A percentile compares a stretch with the other conserved stretches of the same genome.
These are phyloP conservation scores for Phoenoteleia sp. DNA, from an alignment of 2,888 invertebrate species.

Conservation along the genomic window DNA sequence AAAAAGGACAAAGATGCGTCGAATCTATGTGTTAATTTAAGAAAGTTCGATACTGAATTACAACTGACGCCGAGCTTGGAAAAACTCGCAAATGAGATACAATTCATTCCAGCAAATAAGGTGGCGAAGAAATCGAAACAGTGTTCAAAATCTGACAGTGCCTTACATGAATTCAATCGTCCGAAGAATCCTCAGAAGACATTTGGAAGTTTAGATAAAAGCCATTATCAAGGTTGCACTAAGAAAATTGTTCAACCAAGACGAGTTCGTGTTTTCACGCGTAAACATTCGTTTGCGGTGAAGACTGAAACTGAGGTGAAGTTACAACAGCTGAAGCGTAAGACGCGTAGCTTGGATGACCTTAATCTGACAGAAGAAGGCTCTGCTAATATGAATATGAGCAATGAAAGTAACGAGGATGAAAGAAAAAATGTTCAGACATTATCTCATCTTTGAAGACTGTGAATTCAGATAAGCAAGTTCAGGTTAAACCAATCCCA, in stretches of 20 bases:
- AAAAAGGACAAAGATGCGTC: slow-evolving; percentile 72
- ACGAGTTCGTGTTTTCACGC: slow-evolving; percentile 22
- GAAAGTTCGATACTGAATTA: slow-evolving; percentile 74
- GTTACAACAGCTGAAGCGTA: slow-evolving; percentile 72
- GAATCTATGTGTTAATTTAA: slow-evolving; percentile 73
- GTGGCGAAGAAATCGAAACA: slow-evolving; percentile 68
- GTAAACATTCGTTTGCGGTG: slow-evolving; percentile 44
- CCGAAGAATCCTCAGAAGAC: slow-evolving; percentile 27
- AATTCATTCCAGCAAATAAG: slow-evolving; percentile 80
- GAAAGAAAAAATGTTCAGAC: too few relatives aligned
- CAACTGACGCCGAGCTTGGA: slow-evolving; percentile 82
- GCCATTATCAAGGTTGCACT: background rate
- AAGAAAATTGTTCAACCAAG: slow-evolving; percentile 16
- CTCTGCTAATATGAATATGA: slow-evolving; percentile 1
- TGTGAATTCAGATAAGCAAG: too few relatives aligned
- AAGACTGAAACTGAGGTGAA: background rate
- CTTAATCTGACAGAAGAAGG: slow-evolving; percentile 75
- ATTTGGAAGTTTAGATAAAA: slow-evolving; percentile 54
- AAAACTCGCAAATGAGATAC: slow-evolving; percentile 83
- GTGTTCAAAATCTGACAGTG: slow-evolving; percentile 77
- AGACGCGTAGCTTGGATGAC: slow-evolving; percentile 80
- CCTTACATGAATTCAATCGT: slow-evolving; percentile 66
- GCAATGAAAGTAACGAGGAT: background rate
- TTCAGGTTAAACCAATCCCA: slow-evolving; percentile 21
- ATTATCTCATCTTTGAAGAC: too few relatives aligned